Conservation (phyloP, 1,140 invertebrate genomes). For the Bombus huntii region DNA sequence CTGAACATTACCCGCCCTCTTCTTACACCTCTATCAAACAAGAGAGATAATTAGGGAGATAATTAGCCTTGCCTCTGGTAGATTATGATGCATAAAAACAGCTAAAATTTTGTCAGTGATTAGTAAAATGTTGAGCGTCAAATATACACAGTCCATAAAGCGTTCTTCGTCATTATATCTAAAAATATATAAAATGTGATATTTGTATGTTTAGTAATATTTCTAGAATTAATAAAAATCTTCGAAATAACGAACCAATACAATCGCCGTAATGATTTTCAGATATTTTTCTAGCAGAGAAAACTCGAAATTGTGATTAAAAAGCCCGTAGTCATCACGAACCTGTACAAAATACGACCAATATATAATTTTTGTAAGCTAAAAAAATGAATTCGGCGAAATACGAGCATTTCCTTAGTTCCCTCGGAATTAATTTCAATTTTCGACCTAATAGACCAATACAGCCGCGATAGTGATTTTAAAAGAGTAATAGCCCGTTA, state of each 20-base stretch:
- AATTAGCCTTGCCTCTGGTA: conserved; percentile 2
- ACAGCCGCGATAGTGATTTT: background rate
- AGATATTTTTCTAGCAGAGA: background rate
- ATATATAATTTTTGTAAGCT: background rate
- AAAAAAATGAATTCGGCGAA: background rate
- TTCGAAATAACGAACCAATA: too few species aligned
- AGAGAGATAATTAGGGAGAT: conserved; percentile 6
- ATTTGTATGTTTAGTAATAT: too few species aligned
- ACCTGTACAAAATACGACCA: background rate
- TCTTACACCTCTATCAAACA: background rate
- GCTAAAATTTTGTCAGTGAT: background rate
- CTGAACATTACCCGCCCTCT: background rate
- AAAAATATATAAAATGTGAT: too few species aligned
- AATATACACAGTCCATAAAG: too few species aligned
- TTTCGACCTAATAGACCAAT: background rate
- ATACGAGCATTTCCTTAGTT: background rate
- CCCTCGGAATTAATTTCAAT: background rate
- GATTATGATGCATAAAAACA: background rate
- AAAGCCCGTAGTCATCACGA: background rate
- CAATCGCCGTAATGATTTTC: background rate
- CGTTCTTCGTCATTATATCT: too few species aligned
- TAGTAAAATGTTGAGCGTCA: background rate
- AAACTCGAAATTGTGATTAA: background rate
- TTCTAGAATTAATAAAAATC: too few species aligned
- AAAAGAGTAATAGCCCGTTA: background rate